Percentiles rank a stretch among this genome's conserved stretches.
These are phyloP conservation scores for Ceratina japonica DNA, from an alignment of 1,140 invertebrate genomes.

Conservation along the genomic window DNA sequence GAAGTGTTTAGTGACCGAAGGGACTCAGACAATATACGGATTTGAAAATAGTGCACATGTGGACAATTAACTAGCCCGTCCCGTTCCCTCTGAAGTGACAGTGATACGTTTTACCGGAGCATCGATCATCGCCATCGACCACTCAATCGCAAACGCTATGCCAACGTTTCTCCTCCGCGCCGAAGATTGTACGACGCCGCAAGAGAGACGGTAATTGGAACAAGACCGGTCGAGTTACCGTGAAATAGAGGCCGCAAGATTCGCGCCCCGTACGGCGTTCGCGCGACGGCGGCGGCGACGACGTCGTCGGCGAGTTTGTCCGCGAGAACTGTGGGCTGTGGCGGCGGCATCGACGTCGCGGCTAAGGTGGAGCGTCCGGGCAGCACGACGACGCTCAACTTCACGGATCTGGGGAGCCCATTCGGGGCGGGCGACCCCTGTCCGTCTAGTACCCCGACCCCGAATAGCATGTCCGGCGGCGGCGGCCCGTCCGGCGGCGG, in stretches of 20 bases:
- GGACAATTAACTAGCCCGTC: not conserved
- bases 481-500: slow-evolving; percentile 76
- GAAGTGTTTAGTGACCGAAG: slow-evolving; percentile 54
- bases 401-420: slow-evolving; percentile 90
- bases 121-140: no score
- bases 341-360: slow-evolving; percentile 72
- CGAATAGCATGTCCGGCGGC: slow-evolving; percentile 82
- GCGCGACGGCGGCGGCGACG: slow-evolving; percentile 69
- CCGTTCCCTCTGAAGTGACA: no score
- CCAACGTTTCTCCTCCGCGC: not conserved
- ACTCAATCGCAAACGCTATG: no score
- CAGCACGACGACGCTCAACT: slow-evolving; percentile 89
- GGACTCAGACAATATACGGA: not conserved
- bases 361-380: slow-evolving; percentile 76
- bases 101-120: no score
- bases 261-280: slow-evolving; percentile 71
- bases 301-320: slow-evolving; percentile 58
- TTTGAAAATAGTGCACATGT: not conserved
- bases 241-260: slow-evolving; percentile 67
- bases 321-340: slow-evolving; percentile 61
- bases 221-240: not conserved
- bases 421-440: slow-evolving; percentile 86
- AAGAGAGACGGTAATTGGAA: not conserved
- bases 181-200: not conserved
- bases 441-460: slow-evolving; percentile 84